A percentile compares a stretch with the other conserved stretches of the same genome.
phyloP scores from a whole-genome alignment of 1,140 invertebrate genomes.

The Drosophila pachea region DNA sequence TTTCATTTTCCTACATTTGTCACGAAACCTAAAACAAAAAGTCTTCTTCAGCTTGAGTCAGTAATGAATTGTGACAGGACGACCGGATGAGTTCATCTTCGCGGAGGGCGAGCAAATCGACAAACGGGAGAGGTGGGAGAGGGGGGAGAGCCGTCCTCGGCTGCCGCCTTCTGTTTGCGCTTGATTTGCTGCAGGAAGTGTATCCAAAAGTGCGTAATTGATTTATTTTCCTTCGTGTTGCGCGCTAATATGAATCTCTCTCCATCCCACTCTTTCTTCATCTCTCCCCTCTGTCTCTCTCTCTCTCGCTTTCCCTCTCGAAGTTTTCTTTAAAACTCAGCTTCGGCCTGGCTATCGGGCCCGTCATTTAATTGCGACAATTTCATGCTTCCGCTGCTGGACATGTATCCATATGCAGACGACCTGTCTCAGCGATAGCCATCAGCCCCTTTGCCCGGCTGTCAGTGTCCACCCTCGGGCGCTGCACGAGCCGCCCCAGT shows the following conservation, averaged over 20 bases:
- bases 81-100: neutral
- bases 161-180: conserved; percentile 45
- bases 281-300: too few species aligned
- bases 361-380: conserved; percentile 37
- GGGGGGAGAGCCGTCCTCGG: too few species aligned
- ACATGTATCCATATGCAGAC: conserved; percentile 28
- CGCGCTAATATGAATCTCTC: too few species aligned
- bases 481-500: conserved; percentile 9
- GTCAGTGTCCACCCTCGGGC: conserved; percentile 16
- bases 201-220: neutral
- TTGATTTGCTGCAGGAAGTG: conserved; percentile 47
- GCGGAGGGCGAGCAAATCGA: too few species aligned
- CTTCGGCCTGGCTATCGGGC: too few species aligned
- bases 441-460: conserved; percentile 1
- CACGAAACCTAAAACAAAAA: conserved; percentile 74
- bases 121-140: too few species aligned
- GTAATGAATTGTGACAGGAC: conserved; percentile 67
- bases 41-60: conserved; percentile 34
- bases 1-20: conserved; percentile 62
- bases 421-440: conserved; percentile 29
- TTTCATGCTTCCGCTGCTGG: conserved; percentile 40
- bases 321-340: too few species aligned
- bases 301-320: too few species aligned
- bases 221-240: neutral
- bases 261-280: too few species aligned